Conservation (phyloP, 2,113 vertebrate genomes). For the Callithrix jacchus region DNA sequence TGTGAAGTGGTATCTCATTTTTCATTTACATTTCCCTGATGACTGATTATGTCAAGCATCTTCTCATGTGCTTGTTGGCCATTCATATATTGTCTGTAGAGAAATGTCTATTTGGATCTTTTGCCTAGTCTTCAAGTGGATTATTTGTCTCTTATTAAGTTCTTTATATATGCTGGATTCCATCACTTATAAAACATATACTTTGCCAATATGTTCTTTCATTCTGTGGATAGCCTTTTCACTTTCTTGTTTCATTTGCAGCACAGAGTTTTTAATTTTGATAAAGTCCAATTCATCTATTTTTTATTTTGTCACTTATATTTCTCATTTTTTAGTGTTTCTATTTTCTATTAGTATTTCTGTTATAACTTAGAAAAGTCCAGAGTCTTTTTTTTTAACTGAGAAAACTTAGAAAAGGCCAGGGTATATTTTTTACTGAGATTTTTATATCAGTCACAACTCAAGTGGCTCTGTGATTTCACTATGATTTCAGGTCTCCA, state of each 20-base stretch:
- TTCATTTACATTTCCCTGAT: not conserved
- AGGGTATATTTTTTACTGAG: slow-evolving; percentile 9
- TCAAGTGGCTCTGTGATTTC: slow-evolving; percentile 11
- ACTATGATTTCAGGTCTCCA: slow-evolving; percentile 10
- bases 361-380: not conserved
- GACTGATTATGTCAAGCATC: not conserved
- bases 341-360: not conserved
- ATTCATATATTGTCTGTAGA: slow-evolving; percentile 12
- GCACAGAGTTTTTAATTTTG: not conserved
- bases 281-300: not conserved
- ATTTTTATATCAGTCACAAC: not conserved
- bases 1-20: not conserved
- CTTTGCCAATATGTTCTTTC: slow-evolving; percentile 38
- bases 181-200: not conserved
- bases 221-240: slow-evolving; percentile 2
- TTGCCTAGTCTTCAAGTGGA: not conserved
- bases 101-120: not conserved
- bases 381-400: not conserved
- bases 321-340: slow-evolving; percentile 35
- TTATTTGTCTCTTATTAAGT: not conserved
- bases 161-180: not conserved
- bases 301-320: slow-evolving; percentile 20
- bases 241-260: not conserved
- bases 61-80: not conserved
- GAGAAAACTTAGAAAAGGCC: too few relatives aligned